Percentiles rank a stretch among this genome's conserved stretches.
These are phyloP conservation scores for Ochotona princeps DNA, from an alignment of 2,113 vertebrate species.

Conservation along the genomic window DNA sequence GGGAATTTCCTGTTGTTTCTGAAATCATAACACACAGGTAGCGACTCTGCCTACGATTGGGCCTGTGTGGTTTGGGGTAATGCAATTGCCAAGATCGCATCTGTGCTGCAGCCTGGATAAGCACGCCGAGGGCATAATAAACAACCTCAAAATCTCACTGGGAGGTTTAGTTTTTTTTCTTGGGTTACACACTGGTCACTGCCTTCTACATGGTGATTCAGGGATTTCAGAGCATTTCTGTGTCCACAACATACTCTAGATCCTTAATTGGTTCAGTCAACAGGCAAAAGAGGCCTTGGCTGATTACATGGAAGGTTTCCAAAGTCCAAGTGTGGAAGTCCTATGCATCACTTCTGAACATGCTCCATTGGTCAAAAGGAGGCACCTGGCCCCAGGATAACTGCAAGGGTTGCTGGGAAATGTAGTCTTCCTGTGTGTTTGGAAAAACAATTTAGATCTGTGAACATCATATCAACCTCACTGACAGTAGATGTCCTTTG, in stretches of 20 bases:
- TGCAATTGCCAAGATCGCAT: background rate
- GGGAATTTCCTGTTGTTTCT: conserved; percentile 13
- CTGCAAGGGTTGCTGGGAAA: conserved; percentile 30
- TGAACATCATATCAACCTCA: background rate
- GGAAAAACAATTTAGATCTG: background rate
- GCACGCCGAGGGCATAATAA: background rate
- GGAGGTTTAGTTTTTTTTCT: background rate
- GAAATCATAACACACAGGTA: conserved; percentile 5
- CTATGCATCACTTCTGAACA: background rate
- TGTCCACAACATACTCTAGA: background rate
- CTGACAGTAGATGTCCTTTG: background rate
- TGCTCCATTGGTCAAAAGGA: background rate
- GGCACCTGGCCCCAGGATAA: background rate
- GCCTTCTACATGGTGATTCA: background rate
- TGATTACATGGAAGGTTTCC: background rate
- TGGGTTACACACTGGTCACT: background rate
- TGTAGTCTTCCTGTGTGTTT: background rate
- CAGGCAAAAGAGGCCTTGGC: background rate
- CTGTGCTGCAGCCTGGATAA: background rate
- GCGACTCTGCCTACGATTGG: background rate
- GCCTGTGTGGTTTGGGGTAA: conserved; percentile 1
- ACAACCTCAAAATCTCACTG: background rate
- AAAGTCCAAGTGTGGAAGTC: background rate
- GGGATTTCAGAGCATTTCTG: background rate
- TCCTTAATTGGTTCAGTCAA: background rate